Evolutionary conservation across 1,140 invertebrate genomes (phyloP).

Genomic region (Sipha flava): DNA sequence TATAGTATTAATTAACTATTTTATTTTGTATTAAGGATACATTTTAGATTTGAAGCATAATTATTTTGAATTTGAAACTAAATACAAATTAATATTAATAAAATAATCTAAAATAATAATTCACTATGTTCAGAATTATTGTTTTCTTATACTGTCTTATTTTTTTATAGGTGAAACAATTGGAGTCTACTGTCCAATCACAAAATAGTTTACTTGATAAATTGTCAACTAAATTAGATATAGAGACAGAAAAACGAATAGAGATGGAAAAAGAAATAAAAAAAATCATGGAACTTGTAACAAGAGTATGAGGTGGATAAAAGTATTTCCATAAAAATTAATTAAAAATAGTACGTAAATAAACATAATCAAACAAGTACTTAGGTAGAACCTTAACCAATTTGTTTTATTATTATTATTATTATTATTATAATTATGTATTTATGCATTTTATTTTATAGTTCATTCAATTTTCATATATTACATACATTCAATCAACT

Average conservation of each 20-base stretch:
- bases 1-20: too few relatives aligned
- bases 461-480: neutral
- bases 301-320: slow-evolving; percentile 36
- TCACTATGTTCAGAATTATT: too few relatives aligned
- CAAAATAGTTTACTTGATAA: slow-evolving; percentile 34
- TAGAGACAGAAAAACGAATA: slow-evolving; percentile 36
- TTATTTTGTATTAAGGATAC: too few relatives aligned
- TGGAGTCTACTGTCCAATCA: slow-evolving; percentile 2
- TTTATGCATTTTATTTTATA: neutral
- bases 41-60: too few relatives aligned
- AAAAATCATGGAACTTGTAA: slow-evolving; percentile 38
- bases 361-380: slow-evolving; percentile 23
- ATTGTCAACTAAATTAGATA: slow-evolving; percentile 35
- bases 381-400: neutral
- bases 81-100: too few relatives aligned
- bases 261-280: slow-evolving; percentile 38
- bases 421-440: neutral
- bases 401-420: neutral
- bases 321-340: neutral
- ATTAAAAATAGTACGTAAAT: neutral
- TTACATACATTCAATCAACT: neutral
- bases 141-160: too few relatives aligned
- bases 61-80: too few relatives aligned
- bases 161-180: slow-evolving; percentile 20
- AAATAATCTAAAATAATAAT: too few relatives aligned